These are phyloP conservation scores for Grammomys surdaster DNA, from an alignment of 2,113 vertebrate genomes.

Conservation along the genomic window DNA sequence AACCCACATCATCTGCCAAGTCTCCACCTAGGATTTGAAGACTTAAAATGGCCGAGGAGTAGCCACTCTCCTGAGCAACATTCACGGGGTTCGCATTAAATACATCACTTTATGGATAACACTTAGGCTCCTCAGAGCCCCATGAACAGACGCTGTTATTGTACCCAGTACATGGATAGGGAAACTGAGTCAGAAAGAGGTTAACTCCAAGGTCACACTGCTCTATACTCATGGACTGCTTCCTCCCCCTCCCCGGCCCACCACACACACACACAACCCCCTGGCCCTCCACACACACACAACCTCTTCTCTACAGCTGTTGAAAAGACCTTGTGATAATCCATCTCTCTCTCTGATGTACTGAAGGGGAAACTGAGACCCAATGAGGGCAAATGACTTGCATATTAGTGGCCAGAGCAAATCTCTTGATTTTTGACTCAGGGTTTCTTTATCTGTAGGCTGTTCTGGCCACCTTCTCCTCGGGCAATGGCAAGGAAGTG, in stretches of 20 bases:
- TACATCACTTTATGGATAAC: fast-evolving
- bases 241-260: too few relatives aligned
- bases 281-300: too few relatives aligned
- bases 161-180: neutral
- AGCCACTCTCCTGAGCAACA: neutral
- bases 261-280: too few relatives aligned
- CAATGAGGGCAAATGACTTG: neutral
- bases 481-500: neutral
- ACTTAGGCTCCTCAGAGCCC: neutral
- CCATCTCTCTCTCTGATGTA: neutral
- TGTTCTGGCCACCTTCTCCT: neutral
- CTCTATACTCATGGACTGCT: fast-evolving
- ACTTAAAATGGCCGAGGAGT: fast-evolving
- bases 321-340: neutral
- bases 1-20: too few relatives aligned
- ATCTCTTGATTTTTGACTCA: neutral
- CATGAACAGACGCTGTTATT: neutral
- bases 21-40: neutral
- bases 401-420: neutral
- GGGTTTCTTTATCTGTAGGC: neutral
- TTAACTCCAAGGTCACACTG: neutral
- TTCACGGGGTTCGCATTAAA: neutral
- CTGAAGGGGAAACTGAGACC: neutral
- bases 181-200: neutral
- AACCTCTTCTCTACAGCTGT: neutral